Evolutionary conservation across 2,888 invertebrate species (phyloP), one percentile per base, ranked within the genome.

Genomic region (Andricus quercusramuli): DNA sequence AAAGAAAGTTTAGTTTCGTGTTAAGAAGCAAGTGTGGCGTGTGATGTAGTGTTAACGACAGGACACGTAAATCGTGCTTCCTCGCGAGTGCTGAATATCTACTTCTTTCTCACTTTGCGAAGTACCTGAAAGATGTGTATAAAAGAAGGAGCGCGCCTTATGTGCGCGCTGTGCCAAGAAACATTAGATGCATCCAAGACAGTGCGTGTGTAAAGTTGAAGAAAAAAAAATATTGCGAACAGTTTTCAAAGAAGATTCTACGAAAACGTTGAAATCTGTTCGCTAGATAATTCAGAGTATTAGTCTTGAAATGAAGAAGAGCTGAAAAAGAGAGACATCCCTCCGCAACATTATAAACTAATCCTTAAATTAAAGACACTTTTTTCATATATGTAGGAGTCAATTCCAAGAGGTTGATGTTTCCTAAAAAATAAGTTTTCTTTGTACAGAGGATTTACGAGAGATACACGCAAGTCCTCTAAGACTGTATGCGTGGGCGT

Each of bases 191-290:
- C 47, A 70, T 37, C 37, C 8, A 47, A 51, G 74, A 56, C 37
- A 51, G 74, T 74, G 74, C 11, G 51, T 74, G n/a, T 56, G 29
- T 51, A 65, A 80, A 51, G 17, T 56, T 51, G 51, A 22, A 44
- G 20, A 65, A 76, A 78, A 80, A 80, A 85, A 86, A 84, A 85
- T 81, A 83, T 80, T 81, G 80, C 88, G 85, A 86, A 85, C 88
- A 86, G 86, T 37, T 86, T 86, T 79, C 84, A 88, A 88, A 84
- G 83, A 83, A 47, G 25, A 62, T 62, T 62, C 15, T 11, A 13
- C 32, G 11, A 70, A 47, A 78, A 81, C 86, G 85, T 89, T 89
- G 86, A 78, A 87, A 87, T 51, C 86, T 87, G 88, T 84, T 86
- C 89, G 88, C 85, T 65, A 13, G 74, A 80, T 25, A 62, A 62